Percentiles rank a stretch among this genome's conserved stretches.
phyloP scores from a whole-genome alignment of 2,797 vertebrate species.

The Dromococcyx pavoninus region DNA sequence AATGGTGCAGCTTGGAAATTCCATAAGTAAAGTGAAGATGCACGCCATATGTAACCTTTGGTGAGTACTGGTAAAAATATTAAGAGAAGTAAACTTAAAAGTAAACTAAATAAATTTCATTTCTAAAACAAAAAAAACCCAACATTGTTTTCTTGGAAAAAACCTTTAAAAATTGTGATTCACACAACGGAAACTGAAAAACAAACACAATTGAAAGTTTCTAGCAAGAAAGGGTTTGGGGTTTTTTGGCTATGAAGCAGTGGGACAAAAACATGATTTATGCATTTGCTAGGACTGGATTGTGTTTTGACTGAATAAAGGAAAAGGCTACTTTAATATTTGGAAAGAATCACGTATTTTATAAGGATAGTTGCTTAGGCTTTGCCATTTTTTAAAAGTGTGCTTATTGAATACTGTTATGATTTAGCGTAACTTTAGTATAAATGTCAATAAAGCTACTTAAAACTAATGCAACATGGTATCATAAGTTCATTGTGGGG shows the following conservation, averaged over 20 bases:
- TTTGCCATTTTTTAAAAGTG: neutral
- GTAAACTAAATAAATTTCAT: no score
- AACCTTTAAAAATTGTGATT: neutral
- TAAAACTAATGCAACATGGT: neutral
- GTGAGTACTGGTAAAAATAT: neutral
- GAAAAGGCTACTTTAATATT: neutral
- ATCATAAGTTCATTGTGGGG: neutral
- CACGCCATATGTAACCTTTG: neutral
- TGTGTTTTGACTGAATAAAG: neutral
- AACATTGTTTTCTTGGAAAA: no score
- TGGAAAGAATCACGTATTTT: neutral
- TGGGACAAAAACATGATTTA: neutral
- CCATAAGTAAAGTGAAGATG: neutral
- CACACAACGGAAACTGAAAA: neutral
- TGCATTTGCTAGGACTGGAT: neutral
- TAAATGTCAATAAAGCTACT: neutral
- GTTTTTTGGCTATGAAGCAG: neutral
- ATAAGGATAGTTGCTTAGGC: neutral
- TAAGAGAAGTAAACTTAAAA: neutral
- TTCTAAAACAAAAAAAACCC: no score
- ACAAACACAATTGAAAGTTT: neutral
- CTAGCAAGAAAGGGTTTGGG: neutral
- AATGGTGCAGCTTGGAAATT: neutral
- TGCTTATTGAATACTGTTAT: neutral
- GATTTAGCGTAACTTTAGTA: neutral